phyloP scores from a whole-genome alignment of 2,888 invertebrate genomes.

The Blastobasis lacticolella region DNA sequence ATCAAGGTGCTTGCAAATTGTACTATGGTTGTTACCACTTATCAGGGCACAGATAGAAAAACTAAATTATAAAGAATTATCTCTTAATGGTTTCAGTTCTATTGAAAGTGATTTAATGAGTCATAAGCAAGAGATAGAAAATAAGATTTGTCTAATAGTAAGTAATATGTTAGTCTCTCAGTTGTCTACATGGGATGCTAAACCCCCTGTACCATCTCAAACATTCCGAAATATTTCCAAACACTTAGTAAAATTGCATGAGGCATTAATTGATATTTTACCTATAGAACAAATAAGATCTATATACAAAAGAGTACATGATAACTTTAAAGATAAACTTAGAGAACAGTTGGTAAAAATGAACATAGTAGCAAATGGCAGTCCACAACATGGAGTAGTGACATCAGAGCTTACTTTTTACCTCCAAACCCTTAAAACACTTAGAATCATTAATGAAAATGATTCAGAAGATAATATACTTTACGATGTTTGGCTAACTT shows the following conservation, averaged over 20 bases:
- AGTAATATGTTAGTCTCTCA: slow-evolving; percentile 88
- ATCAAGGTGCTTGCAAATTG: slow-evolving; percentile 86
- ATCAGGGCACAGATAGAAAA: slow-evolving; percentile 80
- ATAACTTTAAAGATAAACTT: slow-evolving; percentile 89
- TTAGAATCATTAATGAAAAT: slow-evolving; percentile 83
- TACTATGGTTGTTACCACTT: slow-evolving; percentile 85
- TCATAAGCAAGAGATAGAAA: slow-evolving; percentile 94
- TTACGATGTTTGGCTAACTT: slow-evolving; percentile 88
- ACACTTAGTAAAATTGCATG: slow-evolving; percentile 92
- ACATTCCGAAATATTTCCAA: slow-evolving; percentile 89
- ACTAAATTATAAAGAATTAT: slow-evolving; percentile 64
- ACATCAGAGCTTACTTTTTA: slow-evolving; percentile 94
- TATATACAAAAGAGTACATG: slow-evolving; percentile 86
- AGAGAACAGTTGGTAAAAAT: slow-evolving; percentile 88
- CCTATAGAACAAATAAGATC: slow-evolving; percentile 85
- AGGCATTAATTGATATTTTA: slow-evolving; percentile 89
- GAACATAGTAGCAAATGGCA: slow-evolving; percentile 96
- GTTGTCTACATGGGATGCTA: slow-evolving; percentile 91
- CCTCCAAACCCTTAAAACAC: slow-evolving; percentile 86
- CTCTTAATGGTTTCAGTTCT: slow-evolving; percentile 76
- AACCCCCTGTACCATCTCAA: slow-evolving; percentile 95
- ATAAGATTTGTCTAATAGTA: slow-evolving; percentile 92
- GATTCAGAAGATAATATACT: slow-evolving; percentile 84
- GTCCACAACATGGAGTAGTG: slow-evolving; percentile 96
- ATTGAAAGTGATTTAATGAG: slow-evolving; percentile 87